Evolutionary conservation across 2,888 invertebrate genomes (phyloP).

Genomic region (Leuctra nigra): DNA sequence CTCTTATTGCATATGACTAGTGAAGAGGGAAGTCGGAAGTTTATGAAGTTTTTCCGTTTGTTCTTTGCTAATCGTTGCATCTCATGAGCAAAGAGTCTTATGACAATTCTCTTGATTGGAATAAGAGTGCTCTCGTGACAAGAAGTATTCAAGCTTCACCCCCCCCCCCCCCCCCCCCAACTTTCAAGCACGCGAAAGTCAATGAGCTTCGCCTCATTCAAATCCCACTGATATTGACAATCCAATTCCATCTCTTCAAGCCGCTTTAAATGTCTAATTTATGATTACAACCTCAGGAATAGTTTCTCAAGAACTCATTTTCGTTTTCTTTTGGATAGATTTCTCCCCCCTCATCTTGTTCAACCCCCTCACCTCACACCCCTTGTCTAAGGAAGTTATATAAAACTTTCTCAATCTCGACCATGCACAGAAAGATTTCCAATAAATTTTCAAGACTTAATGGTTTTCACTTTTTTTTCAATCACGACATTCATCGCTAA

Average conservation of each 20-base stretch:
- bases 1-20: conserved; percentile 7
- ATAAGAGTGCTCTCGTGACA: conserved; percentile 13
- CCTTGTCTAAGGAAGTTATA: conserved; percentile 1
- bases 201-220: conserved; percentile 20
- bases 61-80: neutral
- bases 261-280: conserved; percentile 8
- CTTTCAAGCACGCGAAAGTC: conserved; percentile 9
- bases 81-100: neutral
- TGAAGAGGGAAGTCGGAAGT: neutral
- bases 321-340: conserved; percentile 16
- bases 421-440: conserved; percentile 16
- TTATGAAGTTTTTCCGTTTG: conserved; percentile 15
- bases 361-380: neutral
- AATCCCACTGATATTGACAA: conserved; percentile 22
- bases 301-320: conserved; percentile 18
- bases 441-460: conserved; percentile 23
- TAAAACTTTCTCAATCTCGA: conserved; percentile 25
- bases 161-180: conserved; percentile 1
- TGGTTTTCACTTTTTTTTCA: conserved; percentile 18
- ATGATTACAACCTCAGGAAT: conserved; percentile 18
- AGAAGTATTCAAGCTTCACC: neutral
- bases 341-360: neutral
- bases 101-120: conserved; percentile 11
- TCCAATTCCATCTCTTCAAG: conserved; percentile 13
- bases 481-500: conserved; percentile 14